Base-by-base conservation (phyloP, 1,140 invertebrate genomes). In the Pachypsylla venusta region DNA sequence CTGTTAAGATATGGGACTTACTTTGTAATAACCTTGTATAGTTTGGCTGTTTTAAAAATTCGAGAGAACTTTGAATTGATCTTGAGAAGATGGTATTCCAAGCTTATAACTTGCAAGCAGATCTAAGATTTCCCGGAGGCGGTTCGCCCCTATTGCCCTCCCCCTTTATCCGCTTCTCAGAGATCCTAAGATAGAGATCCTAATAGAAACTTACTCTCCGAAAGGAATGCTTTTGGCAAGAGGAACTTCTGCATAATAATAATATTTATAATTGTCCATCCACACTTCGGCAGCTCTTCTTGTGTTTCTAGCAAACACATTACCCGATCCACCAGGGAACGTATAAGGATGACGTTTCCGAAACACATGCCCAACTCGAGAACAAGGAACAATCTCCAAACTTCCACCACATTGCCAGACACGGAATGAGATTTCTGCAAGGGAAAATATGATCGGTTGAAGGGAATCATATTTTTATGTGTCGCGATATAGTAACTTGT, bases 381-480 rank as follows among this genome's bases (percentile, higher is more conserved):
- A 93, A 70, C 92, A 96, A 0, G 93, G 92, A 26, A 94, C 89
- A 62, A 96, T 95, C 74, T 95, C 90, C 54, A 97, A 71, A 60
- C 84, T 89, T 16, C 93, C 93, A 2, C 93, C 93, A 68, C 93
- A 98, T 72, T 95, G 93, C 93, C 91, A 94, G n/a, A 92, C 87
- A 64, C 89, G 78, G 69, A 84, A 84, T 39, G 81, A 85, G 62
- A 84, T 80, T 73, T 81, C 79, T 81, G 69, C 53, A 69, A 69
- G 64, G 27, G 60, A 58, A 56, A 61, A 61, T 27, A 16, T 56
- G 61, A n/a, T n/a, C n/a, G n/a, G n/a, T 4, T 13, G 30, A 22
- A 19, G 25, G 30, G n/a, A n/a, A n/a, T n/a, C n/a, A n/a, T n/a
- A n/a, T n/a, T n/a, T n/a, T n/a, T n/a, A n/a, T n/a, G n/a, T n/a